These are phyloP conservation scores for Tenthredo mesomela DNA, from an alignment of 2,888 invertebrate species.

Conservation along the genomic window DNA sequence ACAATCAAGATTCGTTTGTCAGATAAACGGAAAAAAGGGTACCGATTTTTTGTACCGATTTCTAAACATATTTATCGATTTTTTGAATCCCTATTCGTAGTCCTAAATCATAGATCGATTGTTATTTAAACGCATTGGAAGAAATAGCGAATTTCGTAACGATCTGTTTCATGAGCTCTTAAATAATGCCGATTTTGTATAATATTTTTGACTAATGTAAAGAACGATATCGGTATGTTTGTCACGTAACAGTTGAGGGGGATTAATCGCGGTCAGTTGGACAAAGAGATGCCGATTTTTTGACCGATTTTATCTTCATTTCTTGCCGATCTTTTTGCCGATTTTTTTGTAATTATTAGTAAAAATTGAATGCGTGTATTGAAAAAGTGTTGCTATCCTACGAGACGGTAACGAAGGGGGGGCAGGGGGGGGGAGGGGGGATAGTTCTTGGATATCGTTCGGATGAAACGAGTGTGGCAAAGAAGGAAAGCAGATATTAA, in stretches of 20 bases:
- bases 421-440: neutral
- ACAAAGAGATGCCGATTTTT: neutral
- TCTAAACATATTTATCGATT: too few species aligned
- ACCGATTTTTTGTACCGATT: neutral
- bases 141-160: neutral
- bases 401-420: too few species aligned
- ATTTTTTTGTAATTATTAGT: neutral
- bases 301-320: neutral
- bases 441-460: neutral
- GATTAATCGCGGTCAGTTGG: neutral
- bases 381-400: neutral
- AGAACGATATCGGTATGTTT: neutral
- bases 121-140: neutral
- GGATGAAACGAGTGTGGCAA: constrained; percentile 37
- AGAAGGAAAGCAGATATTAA: constrained; percentile 72
- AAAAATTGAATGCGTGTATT: neutral
- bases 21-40: neutral
- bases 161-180: neutral
- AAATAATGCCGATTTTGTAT: neutral
- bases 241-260: neutral
- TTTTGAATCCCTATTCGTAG: neutral
- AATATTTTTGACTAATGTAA: neutral
- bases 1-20: neutral
- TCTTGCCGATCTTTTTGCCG: neutral
- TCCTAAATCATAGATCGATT: neutral